Base-by-base conservation (phyloP, 2,797 vertebrate genomes). In the Etheostoma nigrum region DNA sequence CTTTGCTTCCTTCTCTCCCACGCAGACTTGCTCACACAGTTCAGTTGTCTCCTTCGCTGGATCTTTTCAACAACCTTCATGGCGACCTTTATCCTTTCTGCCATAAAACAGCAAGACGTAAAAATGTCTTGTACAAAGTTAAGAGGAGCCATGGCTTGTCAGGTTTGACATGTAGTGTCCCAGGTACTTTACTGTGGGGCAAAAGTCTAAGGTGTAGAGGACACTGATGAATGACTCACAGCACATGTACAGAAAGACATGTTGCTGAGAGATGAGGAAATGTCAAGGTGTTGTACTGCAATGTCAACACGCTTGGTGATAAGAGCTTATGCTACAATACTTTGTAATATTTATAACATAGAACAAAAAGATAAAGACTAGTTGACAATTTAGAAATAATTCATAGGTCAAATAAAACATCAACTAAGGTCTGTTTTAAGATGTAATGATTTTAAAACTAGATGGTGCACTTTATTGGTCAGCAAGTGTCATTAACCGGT, bases 131-230 rank as follows among this genome's bases (percentile, higher is more conserved):
- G 85, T 84, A 76, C 78, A 84, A 86, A 82, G 81, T 64, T 47
- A 67, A 87, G 80, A 76, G 74, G 86, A 91, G 51, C 79, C 62
- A 8, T 12, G 36, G 36, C 2, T 40, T 40, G 36, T 40, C 36
- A 40, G 57, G 70, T 82, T 76, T 83, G 80, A 69, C 69, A 16
- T 83, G 78, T 67, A 59, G 85, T 47, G 64, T 72, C 73, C 2
- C 60, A 14, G 67, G 79, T 82, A 78, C 78, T 88, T 90, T 79
- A 82, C 71, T 74, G 74, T 30, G 72, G 87, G 89, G 79, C 58
- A 79, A 89, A 90, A 91, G 91, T 94, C 87, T 72, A 82, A 86
- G 70, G 78, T 89, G 84, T 81, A 72, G 73, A 55, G 52, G 67
- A 77, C 80, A 47, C 25, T 72, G 89, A 79, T 67, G 79, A 61